A percentile compares a stretch with the other conserved stretches of the same genome.
phyloP scores from a whole-genome alignment of 2,888 invertebrate species.

The Ectropis crepuscularia region DNA sequence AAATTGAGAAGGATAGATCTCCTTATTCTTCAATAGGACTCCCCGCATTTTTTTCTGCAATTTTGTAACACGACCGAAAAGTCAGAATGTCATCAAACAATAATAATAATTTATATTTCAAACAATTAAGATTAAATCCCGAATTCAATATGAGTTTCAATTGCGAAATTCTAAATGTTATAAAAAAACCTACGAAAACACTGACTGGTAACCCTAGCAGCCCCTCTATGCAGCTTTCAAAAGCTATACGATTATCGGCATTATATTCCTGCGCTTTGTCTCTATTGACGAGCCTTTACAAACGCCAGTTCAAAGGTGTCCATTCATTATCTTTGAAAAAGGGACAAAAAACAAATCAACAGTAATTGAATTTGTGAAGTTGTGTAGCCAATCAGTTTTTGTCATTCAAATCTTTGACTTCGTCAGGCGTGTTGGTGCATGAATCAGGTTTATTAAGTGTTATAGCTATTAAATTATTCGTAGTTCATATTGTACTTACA shows the following conservation, averaged over 20 bases:
- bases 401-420: neutral
- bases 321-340: constrained; percentile 7
- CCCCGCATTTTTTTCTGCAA: too few species aligned
- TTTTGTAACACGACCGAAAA: too few species aligned
- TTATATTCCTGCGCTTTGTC: constrained; percentile 8
- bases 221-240: constrained; percentile 15
- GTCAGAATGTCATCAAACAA: too few species aligned
- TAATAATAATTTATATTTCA: too few species aligned
- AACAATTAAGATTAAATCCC: too few species aligned
- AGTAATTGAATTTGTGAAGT: constrained; percentile 10
- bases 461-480: too few species aligned
- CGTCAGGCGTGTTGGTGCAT: neutral
- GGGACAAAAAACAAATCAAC: constrained; percentile 3
- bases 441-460: neutral
- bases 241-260: constrained; percentile 6
- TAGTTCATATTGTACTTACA: too few species aligned
- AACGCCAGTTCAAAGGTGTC: constrained; percentile 5
- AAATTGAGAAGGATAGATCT: too few species aligned
- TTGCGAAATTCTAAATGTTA: neutral
- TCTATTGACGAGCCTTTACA: constrained; percentile 6
- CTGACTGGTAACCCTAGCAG: neutral
- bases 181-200: neutral
- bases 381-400: constrained; percentile 12
- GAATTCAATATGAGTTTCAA: neutral
- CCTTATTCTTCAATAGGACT: too few species aligned